phyloP scores from a whole-genome alignment of 2,113 vertebrate genomes.

The Pelecanus crispus region DNA sequence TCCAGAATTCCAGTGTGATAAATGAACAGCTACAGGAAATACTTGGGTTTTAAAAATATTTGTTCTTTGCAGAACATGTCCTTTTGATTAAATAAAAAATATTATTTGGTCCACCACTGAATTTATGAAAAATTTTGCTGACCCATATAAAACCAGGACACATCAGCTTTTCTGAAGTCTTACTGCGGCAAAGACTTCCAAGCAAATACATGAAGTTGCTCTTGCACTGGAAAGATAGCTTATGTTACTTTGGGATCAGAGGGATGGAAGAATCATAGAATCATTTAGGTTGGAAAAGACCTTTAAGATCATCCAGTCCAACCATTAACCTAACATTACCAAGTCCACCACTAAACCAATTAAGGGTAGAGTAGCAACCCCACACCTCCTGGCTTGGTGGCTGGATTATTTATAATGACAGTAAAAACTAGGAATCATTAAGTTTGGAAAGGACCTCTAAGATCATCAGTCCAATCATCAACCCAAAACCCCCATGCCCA shows the following conservation, averaged over 20 bases:
- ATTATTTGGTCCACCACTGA: background rate
- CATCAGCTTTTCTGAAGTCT: background rate
- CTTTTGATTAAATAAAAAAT: background rate
- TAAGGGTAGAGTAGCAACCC: no score
- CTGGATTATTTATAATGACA: no score
- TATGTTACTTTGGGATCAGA: background rate
- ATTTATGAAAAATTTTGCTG: background rate
- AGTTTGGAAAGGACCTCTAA: no score
- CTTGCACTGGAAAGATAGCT: fast-evolving
- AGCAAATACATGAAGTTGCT: background rate
- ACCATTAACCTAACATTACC: no score
- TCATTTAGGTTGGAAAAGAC: no score
- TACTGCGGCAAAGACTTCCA: background rate
- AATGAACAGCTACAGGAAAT: background rate
- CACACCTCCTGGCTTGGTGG: no score
- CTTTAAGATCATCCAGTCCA: no score
- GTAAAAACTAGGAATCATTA: no score
- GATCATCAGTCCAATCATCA: no score
- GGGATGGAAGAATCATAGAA: background rate
- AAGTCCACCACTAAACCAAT: no score
- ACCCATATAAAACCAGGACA: background rate
- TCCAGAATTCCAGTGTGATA: background rate
- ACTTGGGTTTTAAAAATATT: background rate
- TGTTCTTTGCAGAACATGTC: background rate
- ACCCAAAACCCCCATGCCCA: no score